phyloP scores from a whole-genome alignment of 2,797 vertebrate species.

The Podarcis lilfordi region DNA sequence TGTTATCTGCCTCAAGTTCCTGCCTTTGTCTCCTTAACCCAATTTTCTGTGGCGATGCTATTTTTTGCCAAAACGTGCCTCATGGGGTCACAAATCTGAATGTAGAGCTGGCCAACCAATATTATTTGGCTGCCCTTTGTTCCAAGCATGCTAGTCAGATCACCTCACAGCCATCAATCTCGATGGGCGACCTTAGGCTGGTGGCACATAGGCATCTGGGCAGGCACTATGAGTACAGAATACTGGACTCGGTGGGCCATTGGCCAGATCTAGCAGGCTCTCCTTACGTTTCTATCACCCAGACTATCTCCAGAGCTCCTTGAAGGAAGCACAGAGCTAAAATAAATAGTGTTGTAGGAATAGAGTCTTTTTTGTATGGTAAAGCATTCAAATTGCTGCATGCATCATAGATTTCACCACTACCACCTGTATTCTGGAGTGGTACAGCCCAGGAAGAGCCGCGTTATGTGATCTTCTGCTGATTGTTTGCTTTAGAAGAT shows the following conservation, averaged over 20 bases:
- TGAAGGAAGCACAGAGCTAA: not conserved
- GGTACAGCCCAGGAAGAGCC: not conserved
- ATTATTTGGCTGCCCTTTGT: not conserved
- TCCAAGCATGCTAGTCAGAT: not conserved
- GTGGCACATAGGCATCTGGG: not conserved
- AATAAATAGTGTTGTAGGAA: not conserved
- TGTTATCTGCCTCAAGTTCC: too few relatives aligned
- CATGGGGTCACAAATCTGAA: not conserved
- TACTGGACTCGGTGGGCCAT: too few relatives aligned
- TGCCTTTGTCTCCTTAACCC: too few relatives aligned
- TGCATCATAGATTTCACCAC: not conserved
- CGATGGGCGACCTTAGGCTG: too few relatives aligned
- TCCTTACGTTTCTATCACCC: too few relatives aligned
- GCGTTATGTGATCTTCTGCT: too few relatives aligned
- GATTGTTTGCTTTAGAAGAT: not conserved
- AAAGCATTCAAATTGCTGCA: not conserved
- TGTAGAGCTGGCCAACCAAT: not conserved
- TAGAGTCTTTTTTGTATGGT: too few relatives aligned
- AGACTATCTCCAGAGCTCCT: not conserved
- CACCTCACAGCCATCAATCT: too few relatives aligned
- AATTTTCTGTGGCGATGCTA: too few relatives aligned
- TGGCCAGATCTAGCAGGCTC: too few relatives aligned
- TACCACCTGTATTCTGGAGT: not conserved
- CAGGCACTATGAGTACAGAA: too few relatives aligned
- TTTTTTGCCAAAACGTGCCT: too few relatives aligned